These are phyloP conservation scores for Microchrysa polita DNA, from an alignment of 2,888 invertebrate genomes.

Conservation along the genomic window DNA sequence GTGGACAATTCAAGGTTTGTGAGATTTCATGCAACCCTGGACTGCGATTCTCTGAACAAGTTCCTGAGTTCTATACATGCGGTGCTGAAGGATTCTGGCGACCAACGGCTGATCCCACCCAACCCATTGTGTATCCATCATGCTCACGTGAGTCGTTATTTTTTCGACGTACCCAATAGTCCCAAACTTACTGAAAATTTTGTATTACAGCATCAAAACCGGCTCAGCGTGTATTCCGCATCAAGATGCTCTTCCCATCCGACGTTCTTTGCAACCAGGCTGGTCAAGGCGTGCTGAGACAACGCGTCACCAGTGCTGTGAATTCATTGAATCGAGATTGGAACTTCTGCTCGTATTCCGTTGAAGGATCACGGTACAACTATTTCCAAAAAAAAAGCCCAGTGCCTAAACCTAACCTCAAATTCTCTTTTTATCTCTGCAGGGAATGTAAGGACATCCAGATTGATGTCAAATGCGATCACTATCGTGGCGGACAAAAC, in stretches of 20 bases:
- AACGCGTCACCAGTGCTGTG: conserved; percentile 88
- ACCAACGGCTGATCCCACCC: conserved; percentile 81
- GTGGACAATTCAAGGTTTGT: conserved; percentile 94
- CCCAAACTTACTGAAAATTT: conserved; percentile 35
- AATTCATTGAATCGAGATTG: conserved; percentile 93
- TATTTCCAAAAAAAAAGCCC: not conserved
- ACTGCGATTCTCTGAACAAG: conserved; percentile 88
- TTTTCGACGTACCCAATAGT: conserved; percentile 6
- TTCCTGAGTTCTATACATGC: conserved; percentile 97
- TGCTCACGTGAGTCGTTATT: conserved; percentile 77
- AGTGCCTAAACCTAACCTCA: not conserved
- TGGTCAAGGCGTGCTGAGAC: conserved; percentile 89
- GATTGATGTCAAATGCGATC: conserved; percentile 92
- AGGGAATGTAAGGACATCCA: conserved; percentile 90
- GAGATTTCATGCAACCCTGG: conserved; percentile 88
- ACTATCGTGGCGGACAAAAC: conserved; percentile 68
- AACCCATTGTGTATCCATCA: conserved; percentile 88
- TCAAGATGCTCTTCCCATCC: conserved; percentile 94
- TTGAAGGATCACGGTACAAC: conserved; percentile 72
- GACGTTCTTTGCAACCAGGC: conserved; percentile 97
- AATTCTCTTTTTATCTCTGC: conserved; percentile 61
- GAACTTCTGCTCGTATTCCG: conserved; percentile 94
- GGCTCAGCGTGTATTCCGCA: conserved; percentile 94
- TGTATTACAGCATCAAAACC: conserved; percentile 76
- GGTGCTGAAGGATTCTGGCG: conserved; percentile 99